Base-by-base conservation (phyloP, 2,888 invertebrate species). In the Eledone cirrhosa region DNA sequence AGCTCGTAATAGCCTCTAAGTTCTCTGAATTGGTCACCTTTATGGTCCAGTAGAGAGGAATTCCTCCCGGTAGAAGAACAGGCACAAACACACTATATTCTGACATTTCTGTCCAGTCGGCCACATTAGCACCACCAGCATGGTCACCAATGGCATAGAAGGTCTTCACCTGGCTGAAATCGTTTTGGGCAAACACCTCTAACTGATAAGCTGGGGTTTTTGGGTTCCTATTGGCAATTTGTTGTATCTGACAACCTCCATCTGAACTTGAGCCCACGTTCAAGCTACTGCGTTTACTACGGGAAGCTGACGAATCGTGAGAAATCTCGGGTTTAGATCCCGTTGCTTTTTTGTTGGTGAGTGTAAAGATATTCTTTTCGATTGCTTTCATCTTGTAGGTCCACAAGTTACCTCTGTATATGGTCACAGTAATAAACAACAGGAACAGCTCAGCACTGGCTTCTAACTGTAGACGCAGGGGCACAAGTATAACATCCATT, bases 11-110 rank as follows among this genome's bases (percentile, higher is more conserved):
- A 7, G 83, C 79, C 33, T 80, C 82, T 22, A 84, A 78, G 1
- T 86, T 86, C 78, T 86, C 83, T 53, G 83, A 84, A 79, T 88
- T 88, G 19, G 69, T 81, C 16, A 85, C 87, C 76, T 82, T 85
- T 0, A 88, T 84, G 3, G 85, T 83, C 81, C 83, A 87, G 80
- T 86, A 85, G 22, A 87, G 74, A 16, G 86, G 86, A 27, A 84
- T 79, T 24, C 83, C 85, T 31, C 84, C 82, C 16, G 85, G 85
- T 33, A 86, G 78, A 7, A 77, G 78, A 8, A 80, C 77, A 14
- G 85, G 85, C 11, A 82, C 82, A 63, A 82, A 63, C 5, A 84
- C 78, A 16, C 83, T 80, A 11, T 78, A 80, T 0, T 84, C 86
- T 16, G 83, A 82, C 82, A 85, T 85, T 63, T 84, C 82, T 14